Evolutionary conservation across 1,140 invertebrate species (phyloP).

Genomic region (Platorchestia sp.): DNA sequence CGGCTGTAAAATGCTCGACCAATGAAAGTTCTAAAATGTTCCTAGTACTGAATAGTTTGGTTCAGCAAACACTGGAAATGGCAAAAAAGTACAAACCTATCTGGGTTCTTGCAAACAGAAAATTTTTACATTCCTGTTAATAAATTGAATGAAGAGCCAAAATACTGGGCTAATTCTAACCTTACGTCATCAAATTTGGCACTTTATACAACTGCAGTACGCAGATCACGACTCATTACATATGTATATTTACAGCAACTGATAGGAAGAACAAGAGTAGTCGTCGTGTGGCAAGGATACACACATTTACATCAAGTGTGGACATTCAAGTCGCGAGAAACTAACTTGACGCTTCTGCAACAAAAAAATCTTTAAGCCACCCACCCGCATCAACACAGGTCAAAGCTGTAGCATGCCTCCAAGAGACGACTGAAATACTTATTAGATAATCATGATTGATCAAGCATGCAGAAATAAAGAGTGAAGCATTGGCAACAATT

Average conservation of each 20-base stretch:
- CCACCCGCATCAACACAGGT: no score
- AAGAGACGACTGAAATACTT: no score
- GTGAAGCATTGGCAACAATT: background rate
- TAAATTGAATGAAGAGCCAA: background rate
- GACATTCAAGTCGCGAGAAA: background rate
- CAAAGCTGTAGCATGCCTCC: no score
- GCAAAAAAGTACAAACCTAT: no score
- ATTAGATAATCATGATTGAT: no score
- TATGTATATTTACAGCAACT: background rate
- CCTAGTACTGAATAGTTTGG: no score
- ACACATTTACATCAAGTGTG: conserved; percentile 1
- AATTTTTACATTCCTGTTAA: no score
- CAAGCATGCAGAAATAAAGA: background rate
- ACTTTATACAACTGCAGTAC: conserved; percentile 22
- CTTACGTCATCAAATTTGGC: conserved; percentile 16
- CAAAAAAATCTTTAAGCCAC: background rate
- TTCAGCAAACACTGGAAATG: no score
- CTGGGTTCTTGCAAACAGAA: background rate
- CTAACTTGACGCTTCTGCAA: background rate
- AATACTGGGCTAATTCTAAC: background rate
- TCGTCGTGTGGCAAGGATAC: background rate
- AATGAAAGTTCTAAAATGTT: no score
- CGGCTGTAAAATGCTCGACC: no score
- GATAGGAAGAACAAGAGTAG: conserved; percentile 1
- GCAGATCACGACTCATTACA: background rate